Conservation (phyloP, 2,888 invertebrate species). For the Caenorhabditis sp. region DNA sequence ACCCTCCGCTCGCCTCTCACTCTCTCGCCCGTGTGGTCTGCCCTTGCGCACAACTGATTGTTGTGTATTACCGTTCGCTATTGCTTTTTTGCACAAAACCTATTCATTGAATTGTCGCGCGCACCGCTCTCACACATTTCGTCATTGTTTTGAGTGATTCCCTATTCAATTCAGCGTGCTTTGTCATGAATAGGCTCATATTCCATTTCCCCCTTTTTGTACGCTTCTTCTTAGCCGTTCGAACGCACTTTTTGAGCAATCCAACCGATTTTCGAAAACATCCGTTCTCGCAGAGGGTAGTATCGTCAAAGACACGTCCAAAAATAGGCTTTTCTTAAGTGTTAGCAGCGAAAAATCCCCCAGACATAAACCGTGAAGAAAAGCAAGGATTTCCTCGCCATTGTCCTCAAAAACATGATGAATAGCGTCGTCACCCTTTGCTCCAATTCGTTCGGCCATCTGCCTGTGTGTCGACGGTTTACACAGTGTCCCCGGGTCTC, state of each 20-base stretch:
- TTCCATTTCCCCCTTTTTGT: not conserved
- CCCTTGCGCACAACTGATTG: slow-evolving; percentile 46
- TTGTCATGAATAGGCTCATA: not conserved
- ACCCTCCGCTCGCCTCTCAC: slow-evolving; percentile 9
- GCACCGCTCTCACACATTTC: slow-evolving; percentile 2
- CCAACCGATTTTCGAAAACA: not conserved
- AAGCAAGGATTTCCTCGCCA: not conserved
- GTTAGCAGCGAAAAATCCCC: not conserved
- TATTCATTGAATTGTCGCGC: slow-evolving; percentile 31
- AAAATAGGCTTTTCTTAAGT: not conserved
- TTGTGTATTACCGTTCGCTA: slow-evolving; percentile 58
- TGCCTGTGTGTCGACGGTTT: slow-evolving; percentile 49
- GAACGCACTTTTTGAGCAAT: not conserved
- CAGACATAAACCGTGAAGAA: slow-evolving; percentile 1
- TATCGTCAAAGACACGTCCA: not conserved
- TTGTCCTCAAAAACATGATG: slow-evolving; percentile 38
- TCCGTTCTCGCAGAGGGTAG: not conserved
- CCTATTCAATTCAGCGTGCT: not conserved
- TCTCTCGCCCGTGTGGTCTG: slow-evolving; percentile 33
- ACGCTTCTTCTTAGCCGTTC: not conserved
- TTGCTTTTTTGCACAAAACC: slow-evolving; percentile 48
- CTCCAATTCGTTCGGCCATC: slow-evolving; percentile 46
- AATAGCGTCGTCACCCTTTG: slow-evolving; percentile 46
- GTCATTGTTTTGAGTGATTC: slow-evolving; percentile 25
- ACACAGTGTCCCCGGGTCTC: slow-evolving; percentile 40